Evolutionary conservation across 2,113 vertebrate species (phyloP), one percentile per base, ranked within the genome.

Genomic region (Sula dactylatra): DNA sequence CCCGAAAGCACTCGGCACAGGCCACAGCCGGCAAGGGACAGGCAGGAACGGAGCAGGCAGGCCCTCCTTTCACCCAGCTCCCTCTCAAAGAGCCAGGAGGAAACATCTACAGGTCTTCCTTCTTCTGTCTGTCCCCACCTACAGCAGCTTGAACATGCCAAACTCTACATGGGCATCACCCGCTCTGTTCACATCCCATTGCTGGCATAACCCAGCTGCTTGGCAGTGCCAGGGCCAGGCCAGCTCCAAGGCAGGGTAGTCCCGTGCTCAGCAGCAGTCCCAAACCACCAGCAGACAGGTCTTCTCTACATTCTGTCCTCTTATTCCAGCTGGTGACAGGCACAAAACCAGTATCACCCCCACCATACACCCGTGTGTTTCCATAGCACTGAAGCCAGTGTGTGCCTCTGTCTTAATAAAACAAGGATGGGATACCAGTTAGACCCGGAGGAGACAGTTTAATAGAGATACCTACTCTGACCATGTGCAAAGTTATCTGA

Each of bases 321-420:
- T 45, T 1, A 1, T 12, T 93, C 18, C 42, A 69, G 67, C 72
- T 49, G 36, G 52, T 1, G 2, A 74, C 31, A 36, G 16, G 24
- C 44, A 89, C n/a, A 54, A 45, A 71, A 67, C 9, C 52, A 47
- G 45, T 29, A 54, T 12, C 50, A 50, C 14, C 54, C 7, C 5
- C 27, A 52, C 36, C 0, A 0, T 6, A 31, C 24, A 49, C 7
- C 16, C 1, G 0, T 7, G 12, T 25, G 58, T 15, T 42, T 74
- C 49, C 55, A 10, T 0, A 62, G 40, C 77, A 42, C 12, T 59
- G 44, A 42, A 59, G 44, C 38, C 58, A 83, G 16, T 1, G 12
- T 7, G 24, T 26, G 20, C 16, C 59, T 25, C 36, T 77, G 38
- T 42, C 66, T 19, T 16, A 26, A 58, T 10, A 72, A 79, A 88